These are phyloP conservation scores for Strigops habroptila DNA, from an alignment of 2,113 vertebrate genomes.

Conservation along the genomic window DNA sequence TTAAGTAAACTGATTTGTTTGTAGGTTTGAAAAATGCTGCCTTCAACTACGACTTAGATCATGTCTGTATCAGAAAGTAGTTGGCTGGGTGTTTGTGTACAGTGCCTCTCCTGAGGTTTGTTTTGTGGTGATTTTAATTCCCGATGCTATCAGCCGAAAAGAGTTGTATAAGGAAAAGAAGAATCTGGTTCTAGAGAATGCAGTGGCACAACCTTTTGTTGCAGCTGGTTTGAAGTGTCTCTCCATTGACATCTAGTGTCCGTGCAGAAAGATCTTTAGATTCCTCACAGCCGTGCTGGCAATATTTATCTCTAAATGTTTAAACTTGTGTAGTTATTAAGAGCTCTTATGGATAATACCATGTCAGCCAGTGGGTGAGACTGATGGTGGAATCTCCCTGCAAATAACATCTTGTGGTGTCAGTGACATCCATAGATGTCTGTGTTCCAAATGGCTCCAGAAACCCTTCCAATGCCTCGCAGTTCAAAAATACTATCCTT, in stretches of 20 bases:
- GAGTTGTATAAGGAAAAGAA: background rate
- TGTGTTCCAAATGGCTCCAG: background rate
- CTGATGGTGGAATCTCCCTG: background rate
- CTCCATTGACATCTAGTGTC: conserved; percentile 68
- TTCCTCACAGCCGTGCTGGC: background rate
- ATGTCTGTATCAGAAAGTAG: background rate
- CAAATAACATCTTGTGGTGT: background rate
- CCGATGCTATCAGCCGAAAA: background rate
- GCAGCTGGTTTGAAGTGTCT: conserved; percentile 18
- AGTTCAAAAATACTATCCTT: background rate
- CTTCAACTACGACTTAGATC: background rate
- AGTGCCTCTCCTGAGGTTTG: background rate
- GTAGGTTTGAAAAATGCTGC: background rate
- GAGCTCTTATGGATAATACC: background rate
- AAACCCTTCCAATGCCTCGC: background rate
- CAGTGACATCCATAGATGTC: background rate
- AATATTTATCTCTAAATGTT: background rate
- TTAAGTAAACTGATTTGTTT: background rate
- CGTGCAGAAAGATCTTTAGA: background rate
- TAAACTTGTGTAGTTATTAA: background rate
- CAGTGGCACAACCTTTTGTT: background rate
- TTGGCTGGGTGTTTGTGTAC: background rate
- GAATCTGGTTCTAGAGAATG: background rate
- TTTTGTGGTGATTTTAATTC: background rate
- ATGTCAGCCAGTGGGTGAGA: background rate